Evolutionary conservation across 2,113 vertebrate genomes (phyloP), one percentile per base, ranked within the genome.

Genomic region (Nansenia antarctica): DNA sequence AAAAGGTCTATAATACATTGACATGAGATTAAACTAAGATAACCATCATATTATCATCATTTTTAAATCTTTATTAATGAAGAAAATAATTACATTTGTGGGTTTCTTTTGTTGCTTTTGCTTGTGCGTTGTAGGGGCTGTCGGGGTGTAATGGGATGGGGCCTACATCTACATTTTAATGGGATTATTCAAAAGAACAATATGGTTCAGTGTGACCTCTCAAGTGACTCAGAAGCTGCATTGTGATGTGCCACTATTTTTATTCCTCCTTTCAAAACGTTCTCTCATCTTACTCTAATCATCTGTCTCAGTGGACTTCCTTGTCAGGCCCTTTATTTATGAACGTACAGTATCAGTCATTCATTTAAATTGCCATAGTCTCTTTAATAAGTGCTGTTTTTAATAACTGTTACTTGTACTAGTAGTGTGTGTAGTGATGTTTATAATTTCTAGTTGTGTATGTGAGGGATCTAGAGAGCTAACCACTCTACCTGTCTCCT

Each of bases 291-390:
- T 11, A 49, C 6, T 49, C 20, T 49, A 49, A 11, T 15, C 39
- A 18, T 76, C 71, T 66, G 70, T 68, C 29, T 49, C 27, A 86
- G 76, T 87, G 84, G 87, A 85, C 87, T 83, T 89, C 85, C 73
- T 85, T 77, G 61, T 79, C 3, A 45, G 24, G 35, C 47, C 15
- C 0, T 47, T 62, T 9, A 42, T 20, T 20, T 9, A 20, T 30
- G 27, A 24, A 18, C 8, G 39, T 24, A 62, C 22, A 39, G n/a
- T n/a, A n/a, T n/a, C 5, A 3, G 24, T 22, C 60, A 29, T 15
- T 62, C 35, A 34, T 62, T 35, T 29, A n/a, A 27, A 62, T 42
- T 62, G 20, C 11, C 12, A 62, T 12, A 22, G 60, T 24, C 53
- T 27, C 5, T 26, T 15, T 29, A 27, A 15, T 49, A 15, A 22